Conservation (phyloP, 30 jellyfish, hydroid and myxozoan species). For the Hydractinia echinata region DNA sequence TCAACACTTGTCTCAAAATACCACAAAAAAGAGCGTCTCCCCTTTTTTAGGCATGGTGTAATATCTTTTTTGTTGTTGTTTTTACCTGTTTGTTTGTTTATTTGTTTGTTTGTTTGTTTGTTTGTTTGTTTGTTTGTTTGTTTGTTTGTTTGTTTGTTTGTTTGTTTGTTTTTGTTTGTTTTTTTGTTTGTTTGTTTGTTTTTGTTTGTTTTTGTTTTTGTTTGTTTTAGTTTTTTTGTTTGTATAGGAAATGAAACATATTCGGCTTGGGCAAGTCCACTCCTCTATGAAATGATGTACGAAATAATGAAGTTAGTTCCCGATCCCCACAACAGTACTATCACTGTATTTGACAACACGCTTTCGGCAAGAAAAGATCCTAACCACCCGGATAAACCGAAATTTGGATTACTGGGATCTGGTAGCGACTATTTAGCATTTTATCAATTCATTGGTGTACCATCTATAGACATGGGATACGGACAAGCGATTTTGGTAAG, state of each 20-base stretch:
- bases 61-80: too few relatives aligned
- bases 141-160: too few relatives aligned
- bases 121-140: too few relatives aligned
- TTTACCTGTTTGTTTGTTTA: too few relatives aligned
- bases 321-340: slow-evolving; percentile 3
- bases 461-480: slow-evolving; percentile 55
- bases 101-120: too few relatives aligned
- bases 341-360: slow-evolving; percentile 9
- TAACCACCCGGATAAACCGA: neutral
- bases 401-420: slow-evolving; percentile 44
- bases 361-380: neutral
- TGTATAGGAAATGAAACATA: slow-evolving; percentile 61
- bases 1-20: too few relatives aligned
- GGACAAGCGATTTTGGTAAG: slow-evolving; percentile 11
- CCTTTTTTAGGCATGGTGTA: too few relatives aligned
- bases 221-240: too few relatives aligned
- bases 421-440: slow-evolving; percentile 73
- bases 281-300: slow-evolving; percentile 38
- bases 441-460: slow-evolving; percentile 64
- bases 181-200: too few relatives aligned
- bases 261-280: slow-evolving; percentile 51
- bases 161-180: too few relatives aligned
- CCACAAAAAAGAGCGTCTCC: too few relatives aligned
- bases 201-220: too few relatives aligned
- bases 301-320: slow-evolving; percentile 39